Evolutionary conservation across 2,888 invertebrate species (phyloP).

Genomic region (Mythimna loreyi): DNA sequence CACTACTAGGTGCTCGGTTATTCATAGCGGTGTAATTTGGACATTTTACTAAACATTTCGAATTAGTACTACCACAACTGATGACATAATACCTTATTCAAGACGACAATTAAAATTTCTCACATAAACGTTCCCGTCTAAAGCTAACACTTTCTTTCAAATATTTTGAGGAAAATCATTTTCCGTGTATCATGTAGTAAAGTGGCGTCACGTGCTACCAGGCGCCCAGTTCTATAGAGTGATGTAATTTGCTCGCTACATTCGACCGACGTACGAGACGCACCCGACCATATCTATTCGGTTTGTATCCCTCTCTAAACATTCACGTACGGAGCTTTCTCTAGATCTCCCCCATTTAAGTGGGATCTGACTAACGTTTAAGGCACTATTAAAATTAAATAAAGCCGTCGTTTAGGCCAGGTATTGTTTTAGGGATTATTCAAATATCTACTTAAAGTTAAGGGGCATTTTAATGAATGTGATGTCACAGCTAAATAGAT

Average conservation of each 20-base stretch:
- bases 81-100: too few species aligned
- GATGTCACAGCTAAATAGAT: not conserved
- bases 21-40: not conserved
- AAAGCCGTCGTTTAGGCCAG: not conserved
- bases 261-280: conserved; percentile 68
- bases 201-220: conserved; percentile 57
- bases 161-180: conserved; percentile 34
- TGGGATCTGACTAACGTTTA: conserved; percentile 29
- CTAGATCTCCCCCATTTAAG: conserved; percentile 47
- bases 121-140: not conserved
- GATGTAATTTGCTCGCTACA: conserved; percentile 72
- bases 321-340: conserved; percentile 59
- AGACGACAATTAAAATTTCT: not conserved
- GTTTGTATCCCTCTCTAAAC: conserved; percentile 64
- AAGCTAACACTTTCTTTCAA: conserved; percentile 5
- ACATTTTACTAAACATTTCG: not conserved
- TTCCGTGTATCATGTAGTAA: conserved; percentile 50
- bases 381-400: conserved; percentile 29
- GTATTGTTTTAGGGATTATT: not conserved
- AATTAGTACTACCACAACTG: not conserved
- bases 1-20: not conserved
- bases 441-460: not conserved
- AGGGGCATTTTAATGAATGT: not conserved
- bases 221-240: conserved; percentile 63
- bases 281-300: conserved; percentile 67